phyloP scores from a whole-genome alignment of 92 coral and sea anemone species.

The Muricea muricata region DNA sequence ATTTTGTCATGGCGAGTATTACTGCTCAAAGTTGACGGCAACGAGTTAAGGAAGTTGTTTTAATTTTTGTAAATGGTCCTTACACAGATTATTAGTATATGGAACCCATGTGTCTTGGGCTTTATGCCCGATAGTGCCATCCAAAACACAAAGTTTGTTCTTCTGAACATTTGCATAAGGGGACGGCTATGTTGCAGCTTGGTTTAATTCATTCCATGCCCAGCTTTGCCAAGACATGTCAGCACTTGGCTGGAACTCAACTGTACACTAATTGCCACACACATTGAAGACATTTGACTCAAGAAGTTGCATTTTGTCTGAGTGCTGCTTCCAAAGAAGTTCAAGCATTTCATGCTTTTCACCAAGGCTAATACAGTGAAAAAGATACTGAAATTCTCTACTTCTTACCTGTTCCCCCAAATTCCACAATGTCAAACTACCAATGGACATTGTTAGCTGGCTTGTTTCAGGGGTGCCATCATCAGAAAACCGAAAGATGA shows the following conservation, averaged over 20 bases:
- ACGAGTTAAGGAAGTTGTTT: no score
- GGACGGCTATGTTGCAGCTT: neutral
- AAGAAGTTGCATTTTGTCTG: neutral
- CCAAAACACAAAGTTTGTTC: neutral
- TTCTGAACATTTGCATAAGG: neutral
- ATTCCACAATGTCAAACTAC: slow-evolving; percentile 32
- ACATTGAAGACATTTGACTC: neutral
- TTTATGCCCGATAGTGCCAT: neutral
- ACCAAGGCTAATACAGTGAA: neutral
- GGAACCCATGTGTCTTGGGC: neutral
- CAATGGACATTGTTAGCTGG: slow-evolving; percentile 18
- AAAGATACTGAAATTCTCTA: neutral
- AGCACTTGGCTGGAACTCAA: neutral
- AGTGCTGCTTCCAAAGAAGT: neutral
- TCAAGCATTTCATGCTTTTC: neutral
- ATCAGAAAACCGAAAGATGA: slow-evolving; percentile 61
- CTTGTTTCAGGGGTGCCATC: slow-evolving; percentile 40
- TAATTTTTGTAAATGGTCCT: neutral
- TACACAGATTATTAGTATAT: neutral
- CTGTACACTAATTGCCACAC: neutral
- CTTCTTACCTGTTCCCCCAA: neutral
- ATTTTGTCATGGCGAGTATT: neutral
- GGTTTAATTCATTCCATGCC: neutral
- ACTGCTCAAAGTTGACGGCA: neutral
- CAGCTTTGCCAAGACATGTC: neutral